Conservation (phyloP, 2,113 vertebrate genomes). For the Myotis lucifugus region DNA sequence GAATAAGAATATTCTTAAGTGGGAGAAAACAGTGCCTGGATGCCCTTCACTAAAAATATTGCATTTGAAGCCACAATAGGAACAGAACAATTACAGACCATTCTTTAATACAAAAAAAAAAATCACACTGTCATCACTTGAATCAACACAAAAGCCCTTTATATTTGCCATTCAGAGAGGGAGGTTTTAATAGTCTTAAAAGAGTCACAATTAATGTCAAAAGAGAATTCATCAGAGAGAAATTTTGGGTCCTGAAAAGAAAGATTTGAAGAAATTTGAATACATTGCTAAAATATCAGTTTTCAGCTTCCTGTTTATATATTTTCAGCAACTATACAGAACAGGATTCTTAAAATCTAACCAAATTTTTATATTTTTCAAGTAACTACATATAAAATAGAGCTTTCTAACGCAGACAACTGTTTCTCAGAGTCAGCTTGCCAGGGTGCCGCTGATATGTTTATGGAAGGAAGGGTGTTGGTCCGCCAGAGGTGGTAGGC, state of each 20-base stretch:
- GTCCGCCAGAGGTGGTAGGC: conserved; percentile 73
- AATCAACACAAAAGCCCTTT: not conserved
- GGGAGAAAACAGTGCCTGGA: not conserved
- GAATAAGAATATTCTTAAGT: not conserved
- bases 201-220: not conserved
- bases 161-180: not conserved
- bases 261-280: not conserved
- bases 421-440: conserved; percentile 72
- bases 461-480: conserved; percentile 84
- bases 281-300: not conserved
- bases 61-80: not conserved
- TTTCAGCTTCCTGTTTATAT: not conserved
- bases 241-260: not conserved
- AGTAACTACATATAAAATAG: conserved; percentile 50
- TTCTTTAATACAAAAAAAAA: not conserved
- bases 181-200: not conserved
- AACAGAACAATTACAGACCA: not conserved
- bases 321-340: not conserved
- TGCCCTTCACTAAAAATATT: not conserved
- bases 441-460: conserved; percentile 66
- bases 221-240: not conserved
- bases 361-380: conserved; percentile 53
- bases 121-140: not conserved
- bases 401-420: conserved; percentile 62
- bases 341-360: conserved; percentile 13